A percentile compares a stretch with the other conserved stretches of the same genome.
Evolutionary conservation across 2,888 invertebrate genomes (phyloP).

Genomic region (Chydorus sphaericus): DNA sequence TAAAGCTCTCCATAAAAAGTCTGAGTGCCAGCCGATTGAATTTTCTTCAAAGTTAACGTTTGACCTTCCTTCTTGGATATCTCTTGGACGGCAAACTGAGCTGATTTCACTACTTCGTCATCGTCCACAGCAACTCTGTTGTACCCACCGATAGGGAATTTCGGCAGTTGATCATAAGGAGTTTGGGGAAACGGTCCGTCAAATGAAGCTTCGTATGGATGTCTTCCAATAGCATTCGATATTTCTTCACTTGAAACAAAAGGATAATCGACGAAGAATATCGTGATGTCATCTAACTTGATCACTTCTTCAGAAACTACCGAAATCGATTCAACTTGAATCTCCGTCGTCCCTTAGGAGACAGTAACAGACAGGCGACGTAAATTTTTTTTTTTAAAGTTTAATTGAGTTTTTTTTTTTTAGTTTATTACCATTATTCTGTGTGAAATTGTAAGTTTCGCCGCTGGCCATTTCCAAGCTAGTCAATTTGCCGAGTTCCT

Average conservation of each 20-base stretch:
- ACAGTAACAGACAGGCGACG: too few relatives aligned
- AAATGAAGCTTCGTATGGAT: not conserved
- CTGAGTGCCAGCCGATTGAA: too few relatives aligned
- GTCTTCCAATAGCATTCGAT: not conserved
- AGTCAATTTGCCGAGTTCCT: constrained; percentile 39
- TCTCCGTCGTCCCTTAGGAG: not conserved
- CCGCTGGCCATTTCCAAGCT: constrained; percentile 40
- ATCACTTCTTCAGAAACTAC: not conserved
- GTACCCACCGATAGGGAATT: not conserved
- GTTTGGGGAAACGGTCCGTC: not conserved
- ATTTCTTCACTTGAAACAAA: not conserved
- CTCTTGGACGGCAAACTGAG: not conserved
- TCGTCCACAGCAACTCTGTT: not conserved
- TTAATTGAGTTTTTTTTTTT: too few relatives aligned
- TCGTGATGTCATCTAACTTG: not conserved
- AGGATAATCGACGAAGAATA: not conserved
- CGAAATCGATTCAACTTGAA: not conserved
- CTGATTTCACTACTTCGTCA: not conserved
- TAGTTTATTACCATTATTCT: not conserved
- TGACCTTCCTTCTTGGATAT: too few relatives aligned
- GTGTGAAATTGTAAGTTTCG: constrained; percentile 21
- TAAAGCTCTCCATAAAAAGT: too few relatives aligned
- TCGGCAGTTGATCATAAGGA: not conserved
- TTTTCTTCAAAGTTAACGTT: too few relatives aligned
- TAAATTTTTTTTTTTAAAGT: too few relatives aligned